Base-by-base conservation (phyloP, 2,888 invertebrate genomes). In the Nephrotoma guestfalica region DNA sequence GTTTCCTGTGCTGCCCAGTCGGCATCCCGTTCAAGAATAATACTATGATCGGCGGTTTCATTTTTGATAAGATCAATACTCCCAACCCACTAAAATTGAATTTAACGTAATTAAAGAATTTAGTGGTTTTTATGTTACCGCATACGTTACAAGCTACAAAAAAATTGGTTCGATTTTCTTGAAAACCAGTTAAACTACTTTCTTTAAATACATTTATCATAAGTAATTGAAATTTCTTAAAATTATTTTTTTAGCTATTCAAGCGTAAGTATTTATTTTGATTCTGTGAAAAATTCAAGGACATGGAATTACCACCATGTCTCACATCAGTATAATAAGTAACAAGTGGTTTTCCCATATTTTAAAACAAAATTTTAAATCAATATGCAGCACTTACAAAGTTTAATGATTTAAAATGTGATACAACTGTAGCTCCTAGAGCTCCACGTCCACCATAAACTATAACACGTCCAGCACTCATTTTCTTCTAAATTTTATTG, bases 401-500 rank as follows among this genome's bases (percentile, higher is more conserved):
- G 91, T 97, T 96, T 87, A 97, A 95, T 1, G 95, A 93, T 92
- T 98, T 98, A 90, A 99, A 98, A 90, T 96, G 94, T 41, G 95
- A 94, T 15, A 99, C 96, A 90, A 97, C 96, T 83, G 95, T 95
- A 2, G 97, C 95, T 86, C 99, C 99, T 86, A 99, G 93, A 86
- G 99, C 99, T 87, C 99, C 99, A 91, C 96, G 95, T 71, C 99
- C 99, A 87, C 99, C 99, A 91, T 99, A 99, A 89, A 99, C 94
- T 87, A 99, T 92, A 88, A 99, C 95, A 90, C 94, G 94, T 90
- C 96, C 95, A 87, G 93, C 92, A 88, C 93, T 93, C 93, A 94
- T 93, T 45, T 89, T 90, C 11, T 9, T 71, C 11, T 85, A 13
- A n/a, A 41, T 40, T 41, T 11, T 83, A 41, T 84, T 15, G 42